phyloP scores from a whole-genome alignment of 2,888 invertebrate species.

The Chaetogeoica ovagalla region DNA sequence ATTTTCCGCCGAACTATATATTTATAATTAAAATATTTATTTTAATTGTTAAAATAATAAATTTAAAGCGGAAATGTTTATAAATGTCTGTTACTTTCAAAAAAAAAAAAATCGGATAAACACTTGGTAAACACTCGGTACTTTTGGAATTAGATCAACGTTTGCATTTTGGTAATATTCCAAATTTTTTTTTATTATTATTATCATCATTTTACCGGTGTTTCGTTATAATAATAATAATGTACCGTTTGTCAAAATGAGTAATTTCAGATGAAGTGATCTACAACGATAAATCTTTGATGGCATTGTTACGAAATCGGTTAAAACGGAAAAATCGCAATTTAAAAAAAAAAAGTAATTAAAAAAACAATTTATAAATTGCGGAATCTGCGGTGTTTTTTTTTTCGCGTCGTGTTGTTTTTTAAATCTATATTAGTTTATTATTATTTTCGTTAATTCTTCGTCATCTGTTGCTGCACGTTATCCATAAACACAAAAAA shows the following conservation, averaged over 20 bases:
- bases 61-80: no score
- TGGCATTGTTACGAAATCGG: no score
- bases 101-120: slow-evolving; percentile 3
- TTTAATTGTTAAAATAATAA: no score
- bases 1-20: no score
- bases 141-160: slow-evolving; percentile 3
- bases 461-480: no score
- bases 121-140: not conserved
- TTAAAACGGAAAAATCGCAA: no score
- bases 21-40: no score
- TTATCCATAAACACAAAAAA: not conserved
- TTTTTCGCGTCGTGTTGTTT: not conserved
- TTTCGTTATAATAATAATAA: not conserved
- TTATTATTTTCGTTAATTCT: not conserved
- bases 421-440: not conserved
- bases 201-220: not conserved
- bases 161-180: not conserved
- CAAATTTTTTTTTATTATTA: not conserved
- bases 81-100: no score
- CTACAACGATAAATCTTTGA: no score
- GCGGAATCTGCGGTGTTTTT: no score
- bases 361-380: not conserved
- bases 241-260: no score
- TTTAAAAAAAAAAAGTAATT: not conserved
- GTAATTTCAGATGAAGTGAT: no score